Evolutionary conservation across 2,797 vertebrate genomes (phyloP), one percentile per base, ranked within the genome.

Genomic region (Crenichthys baileyi): DNA sequence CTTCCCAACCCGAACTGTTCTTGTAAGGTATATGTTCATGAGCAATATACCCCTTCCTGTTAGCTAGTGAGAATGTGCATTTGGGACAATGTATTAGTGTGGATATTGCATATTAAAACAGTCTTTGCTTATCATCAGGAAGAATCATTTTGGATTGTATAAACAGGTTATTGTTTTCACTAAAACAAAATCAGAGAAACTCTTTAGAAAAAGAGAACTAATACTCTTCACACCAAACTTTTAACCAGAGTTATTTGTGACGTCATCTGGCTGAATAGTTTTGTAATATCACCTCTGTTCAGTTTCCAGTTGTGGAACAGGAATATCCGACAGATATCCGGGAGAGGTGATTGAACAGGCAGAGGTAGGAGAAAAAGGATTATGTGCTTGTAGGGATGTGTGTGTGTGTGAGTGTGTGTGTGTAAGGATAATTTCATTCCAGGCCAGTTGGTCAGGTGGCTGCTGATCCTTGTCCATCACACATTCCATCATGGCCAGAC

Each of bases 401-500:
- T 41, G 50, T 72, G 18, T 60, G 58, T 72, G 3, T 71, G 60
- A 76, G 53, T 78, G 76, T 61, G 81, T 70, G 22, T 71, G 63
- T 70, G 20, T 60, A 79, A 83, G 78, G 83, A 87, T 91, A 88
- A 86, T 92, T 92, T 93, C 79, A 93, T 93, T 94, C 82, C 76
- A 72, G 89, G 81, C 88, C 87, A 90, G 87, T 92, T 88, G 91
- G 88, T 88, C 89, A 90, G 87, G 87, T 87, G 85, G 86, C 83
- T 87, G 89, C 89, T 93, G 93, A 93, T 93, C 91, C 90, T 85
- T 91, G 92, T 94, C 91, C 91, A 94, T 94, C 93, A 93, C 89
- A 91, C 92, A 95, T 95, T 94, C 93, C 91, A 95, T 95, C 94
- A 94, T 83, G 80, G 88, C 80, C 80, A 77, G 90, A 92, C 94